Evolutionary conservation across 64 coral and sea anemone species (phyloP).

Genomic region (Montipora foliosa): DNA sequence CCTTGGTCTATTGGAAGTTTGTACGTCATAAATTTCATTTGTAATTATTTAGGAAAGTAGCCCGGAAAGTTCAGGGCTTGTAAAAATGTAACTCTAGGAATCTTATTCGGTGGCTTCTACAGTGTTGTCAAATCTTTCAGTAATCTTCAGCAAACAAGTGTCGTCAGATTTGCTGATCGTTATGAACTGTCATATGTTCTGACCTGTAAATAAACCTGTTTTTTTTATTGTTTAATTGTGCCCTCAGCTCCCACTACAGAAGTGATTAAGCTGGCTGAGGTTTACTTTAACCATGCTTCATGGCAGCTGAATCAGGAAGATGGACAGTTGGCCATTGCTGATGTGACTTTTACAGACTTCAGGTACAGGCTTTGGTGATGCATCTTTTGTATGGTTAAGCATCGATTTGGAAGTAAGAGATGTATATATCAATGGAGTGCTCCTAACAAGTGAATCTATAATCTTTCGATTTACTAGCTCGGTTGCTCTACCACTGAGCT

Average conservation of each 20-base stretch:
- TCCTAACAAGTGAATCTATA: too few species aligned
- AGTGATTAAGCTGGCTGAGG: constrained; percentile 90
- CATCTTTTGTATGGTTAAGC: neutral
- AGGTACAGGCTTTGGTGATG: constrained; percentile 43
- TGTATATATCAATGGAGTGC: too few species aligned
- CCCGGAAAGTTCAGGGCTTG: too few species aligned
- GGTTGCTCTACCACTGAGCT: too few species aligned
- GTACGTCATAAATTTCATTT: too few species aligned
- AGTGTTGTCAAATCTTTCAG: too few species aligned
- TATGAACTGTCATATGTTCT: neutral
- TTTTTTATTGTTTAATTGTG: neutral
- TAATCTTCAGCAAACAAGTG: too few species aligned
- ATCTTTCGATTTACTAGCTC: too few species aligned
- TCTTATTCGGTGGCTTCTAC: too few species aligned
- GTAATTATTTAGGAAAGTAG: too few species aligned
- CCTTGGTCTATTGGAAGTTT: too few species aligned
- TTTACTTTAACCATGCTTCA: constrained; percentile 92
- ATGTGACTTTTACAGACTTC: constrained; percentile 90
- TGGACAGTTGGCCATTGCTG: constrained; percentile 92
- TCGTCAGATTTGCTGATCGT: neutral
- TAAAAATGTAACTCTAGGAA: too few species aligned
- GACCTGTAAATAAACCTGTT: neutral
- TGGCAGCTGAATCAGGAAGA: constrained; percentile 96
- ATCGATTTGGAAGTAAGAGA: neutral
- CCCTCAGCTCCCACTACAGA: constrained; percentile 78